Conservation (phyloP, 2,113 vertebrate species). For the Brachionichthys hirsutus region DNA sequence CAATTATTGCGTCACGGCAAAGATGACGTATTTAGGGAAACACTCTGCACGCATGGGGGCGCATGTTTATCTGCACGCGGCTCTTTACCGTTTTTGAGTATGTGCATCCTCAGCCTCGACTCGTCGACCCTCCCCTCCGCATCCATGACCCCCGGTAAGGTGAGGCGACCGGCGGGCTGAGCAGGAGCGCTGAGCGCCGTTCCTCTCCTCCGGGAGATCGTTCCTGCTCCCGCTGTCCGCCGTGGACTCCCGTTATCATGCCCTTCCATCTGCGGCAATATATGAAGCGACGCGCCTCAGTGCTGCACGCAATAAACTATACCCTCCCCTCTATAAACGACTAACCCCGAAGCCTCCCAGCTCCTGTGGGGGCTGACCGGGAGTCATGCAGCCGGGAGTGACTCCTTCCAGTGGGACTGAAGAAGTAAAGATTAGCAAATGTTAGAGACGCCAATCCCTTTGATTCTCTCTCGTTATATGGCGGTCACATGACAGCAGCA, state of each 20-base stretch:
- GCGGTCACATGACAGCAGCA: slow-evolving; percentile 64
- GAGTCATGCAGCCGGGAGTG: not conserved
- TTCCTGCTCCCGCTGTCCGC: slow-evolving; percentile 9
- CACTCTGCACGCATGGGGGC: too few relatives aligned
- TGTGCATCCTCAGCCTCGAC: slow-evolving; percentile 75
- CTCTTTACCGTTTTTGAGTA: slow-evolving; percentile 76
- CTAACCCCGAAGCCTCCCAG: not conserved
- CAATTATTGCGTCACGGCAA: too few relatives aligned
- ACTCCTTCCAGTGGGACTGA: not conserved
- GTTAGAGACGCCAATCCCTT: not conserved
- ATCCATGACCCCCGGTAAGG: slow-evolving; percentile 78
- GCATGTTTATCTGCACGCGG: too few relatives aligned
- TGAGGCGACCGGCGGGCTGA: slow-evolving; percentile 52
- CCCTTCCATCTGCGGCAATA: slow-evolving; percentile 32
- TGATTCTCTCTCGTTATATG: slow-evolving; percentile 2
- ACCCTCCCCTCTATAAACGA: slow-evolving; percentile 5
- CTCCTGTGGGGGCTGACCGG: too few relatives aligned
- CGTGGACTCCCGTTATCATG: not conserved
- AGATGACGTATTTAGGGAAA: too few relatives aligned
- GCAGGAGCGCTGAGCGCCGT: slow-evolving; percentile 50
- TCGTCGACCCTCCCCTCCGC: slow-evolving; percentile 80
- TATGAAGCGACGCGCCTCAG: slow-evolving; percentile 2
- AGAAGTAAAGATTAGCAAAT: not conserved
- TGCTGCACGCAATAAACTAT: not conserved
- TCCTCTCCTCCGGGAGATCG: slow-evolving; percentile 28